Conservation (phyloP, 2,888 invertebrate genomes). For the Drosophila stalkeri region DNA sequence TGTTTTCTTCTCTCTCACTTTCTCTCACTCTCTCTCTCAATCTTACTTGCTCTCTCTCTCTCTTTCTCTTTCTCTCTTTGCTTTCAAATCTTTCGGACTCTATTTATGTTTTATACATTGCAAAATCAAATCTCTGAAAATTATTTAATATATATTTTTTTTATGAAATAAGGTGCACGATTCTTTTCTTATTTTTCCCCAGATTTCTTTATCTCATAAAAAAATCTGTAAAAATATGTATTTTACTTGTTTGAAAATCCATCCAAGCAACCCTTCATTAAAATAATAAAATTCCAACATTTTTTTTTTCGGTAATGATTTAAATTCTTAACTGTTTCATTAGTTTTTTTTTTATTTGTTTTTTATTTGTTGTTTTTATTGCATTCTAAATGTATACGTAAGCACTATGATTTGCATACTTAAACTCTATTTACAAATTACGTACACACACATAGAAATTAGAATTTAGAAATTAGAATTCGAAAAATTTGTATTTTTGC, state of each 20-base stretch:
- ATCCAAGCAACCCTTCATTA: slow-evolving; percentile 13
- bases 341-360: slow-evolving; percentile 39
- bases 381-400: slow-evolving; percentile 83
- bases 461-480: slow-evolving; percentile 50
- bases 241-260: neutral
- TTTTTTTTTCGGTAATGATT: slow-evolving; percentile 65
- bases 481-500: slow-evolving; percentile 43
- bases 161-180: no score
- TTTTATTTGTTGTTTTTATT: slow-evolving; percentile 82
- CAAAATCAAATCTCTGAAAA: neutral
- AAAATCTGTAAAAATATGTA: neutral
- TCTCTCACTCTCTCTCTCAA: neutral
- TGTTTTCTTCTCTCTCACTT: neutral
- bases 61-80: neutral
- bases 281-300: slow-evolving; percentile 2
- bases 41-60: neutral
- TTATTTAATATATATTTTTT: no score
- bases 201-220: fast-evolving
- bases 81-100: neutral
- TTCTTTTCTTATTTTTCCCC: no score
- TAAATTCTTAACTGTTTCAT: slow-evolving; percentile 77
- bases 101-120: neutral
- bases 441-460: slow-evolving; percentile 73
- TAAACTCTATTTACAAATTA: slow-evolving; percentile 83
- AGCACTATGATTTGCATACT: slow-evolving; percentile 82